These are phyloP conservation scores for Esox lucius DNA, from an alignment of 2,797 vertebrate genomes.

Conservation along the genomic window DNA sequence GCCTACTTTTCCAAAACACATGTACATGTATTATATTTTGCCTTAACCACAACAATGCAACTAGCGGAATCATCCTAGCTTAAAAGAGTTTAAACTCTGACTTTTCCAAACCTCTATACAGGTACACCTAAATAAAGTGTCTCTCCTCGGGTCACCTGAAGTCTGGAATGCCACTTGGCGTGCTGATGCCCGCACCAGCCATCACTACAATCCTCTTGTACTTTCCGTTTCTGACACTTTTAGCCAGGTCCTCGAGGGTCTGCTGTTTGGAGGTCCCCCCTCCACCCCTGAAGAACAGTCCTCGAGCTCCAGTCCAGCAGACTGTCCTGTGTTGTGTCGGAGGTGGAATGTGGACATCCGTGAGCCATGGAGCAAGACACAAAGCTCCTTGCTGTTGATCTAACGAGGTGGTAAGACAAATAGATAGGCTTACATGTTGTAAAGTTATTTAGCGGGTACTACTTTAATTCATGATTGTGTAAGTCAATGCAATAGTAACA, in stretches of 20 bases:
- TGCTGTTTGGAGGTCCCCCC: conserved; percentile 46
- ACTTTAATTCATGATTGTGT: not conserved
- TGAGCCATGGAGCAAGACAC: conserved; percentile 29
- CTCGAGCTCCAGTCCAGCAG: conserved; percentile 29
- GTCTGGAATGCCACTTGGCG: conserved; percentile 92
- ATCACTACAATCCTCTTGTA: conserved; percentile 86
- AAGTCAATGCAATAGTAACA: not conserved
- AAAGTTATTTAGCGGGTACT: not conserved
- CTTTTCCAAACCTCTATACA: not conserved
- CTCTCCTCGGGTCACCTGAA: conserved; percentile 79
- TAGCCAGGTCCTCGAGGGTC: conserved; percentile 79
- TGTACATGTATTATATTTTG: not conserved
- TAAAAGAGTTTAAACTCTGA: not conserved
- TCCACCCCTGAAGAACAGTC: conserved; percentile 61
- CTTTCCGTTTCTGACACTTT: conserved; percentile 64
- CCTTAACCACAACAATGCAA: not conserved
- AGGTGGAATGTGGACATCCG: conserved; percentile 10
- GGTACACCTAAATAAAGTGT: not conserved
- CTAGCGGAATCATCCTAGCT: not conserved
- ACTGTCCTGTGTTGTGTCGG: conserved; percentile 26
- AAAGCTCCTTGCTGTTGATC: conserved; percentile 1
- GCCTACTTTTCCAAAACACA: not conserved
- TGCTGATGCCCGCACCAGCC: conserved; percentile 94
- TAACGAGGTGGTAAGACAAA: not conserved
- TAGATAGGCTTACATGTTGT: not conserved